Base-by-base conservation (phyloP, 2,888 invertebrate genomes). In the Glyphotaelius pellucidus region DNA sequence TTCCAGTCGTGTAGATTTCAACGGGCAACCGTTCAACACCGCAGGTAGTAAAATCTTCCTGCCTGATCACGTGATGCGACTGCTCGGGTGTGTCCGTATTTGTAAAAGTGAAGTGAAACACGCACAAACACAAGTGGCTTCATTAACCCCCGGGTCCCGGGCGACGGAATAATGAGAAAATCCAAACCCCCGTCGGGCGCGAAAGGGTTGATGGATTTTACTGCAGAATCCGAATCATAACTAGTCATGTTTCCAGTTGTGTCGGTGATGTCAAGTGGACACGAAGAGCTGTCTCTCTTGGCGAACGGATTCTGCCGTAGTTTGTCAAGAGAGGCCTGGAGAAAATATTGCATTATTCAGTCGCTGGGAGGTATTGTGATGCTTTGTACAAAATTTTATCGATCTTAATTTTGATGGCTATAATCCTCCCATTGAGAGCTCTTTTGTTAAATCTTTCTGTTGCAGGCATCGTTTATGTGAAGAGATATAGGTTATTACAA, bases 161-260 rank as follows among this genome's bases (percentile, higher is more conserved):
- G 38, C 79, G 15, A 86, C 32, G 86, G 86, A n/a, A 79, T 91
- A 86, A 91, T 80, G 91, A 86, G 87, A 38, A 86, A 90, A 87
- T 87, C 79, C 86, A 87, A 35, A 79, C 91, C 91, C 87, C 85
- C 19, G 42, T n/a, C 52, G 32, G 30, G 42, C 35, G 14, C 80
- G 35, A 80, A 89, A 89, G 80, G 80, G 89, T 89, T 89, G 67
- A 52, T 47, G 4, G 47, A 32, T 31, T 67, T 67, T 67, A 86
- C 86, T 30, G n/a, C 47, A 42, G 86, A 32, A 81, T 81, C 81
- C 32, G 32, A 81, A 31, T 81, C 31, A 31, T 31, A 81, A 81
- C 30, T 15, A 31, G 81, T 81, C 86, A n/a, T 42, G 32, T 42
- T 85, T n/a, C 42, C n/a, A 47, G n/a, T 42, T 30, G 42, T 30